These are phyloP conservation scores for Buceros bicornis DNA, from an alignment of 2,797 vertebrate genomes.

Conservation along the genomic window DNA sequence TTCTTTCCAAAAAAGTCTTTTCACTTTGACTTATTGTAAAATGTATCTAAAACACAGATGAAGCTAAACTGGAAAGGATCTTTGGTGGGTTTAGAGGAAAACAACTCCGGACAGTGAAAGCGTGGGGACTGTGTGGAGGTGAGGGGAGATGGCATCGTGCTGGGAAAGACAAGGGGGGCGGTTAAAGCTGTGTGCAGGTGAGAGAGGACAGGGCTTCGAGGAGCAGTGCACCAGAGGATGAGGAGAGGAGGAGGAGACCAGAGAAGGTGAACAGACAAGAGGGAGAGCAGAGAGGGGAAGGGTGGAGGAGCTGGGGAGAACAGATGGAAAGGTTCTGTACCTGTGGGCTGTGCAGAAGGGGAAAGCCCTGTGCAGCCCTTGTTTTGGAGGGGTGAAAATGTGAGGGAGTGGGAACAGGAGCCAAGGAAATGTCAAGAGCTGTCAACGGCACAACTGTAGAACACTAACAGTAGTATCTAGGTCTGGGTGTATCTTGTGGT, in stretches of 20 bases:
- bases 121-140: neutral
- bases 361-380: neutral
- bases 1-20: neutral
- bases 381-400: neutral
- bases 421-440: neutral
- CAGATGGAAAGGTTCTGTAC: neutral
- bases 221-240: neutral
- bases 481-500: neutral
- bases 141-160: neutral
- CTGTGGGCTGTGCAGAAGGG: neutral
- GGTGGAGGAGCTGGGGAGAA: neutral
- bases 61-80: neutral
- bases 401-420: neutral
- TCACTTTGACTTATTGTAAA: neutral
- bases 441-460: neutral
- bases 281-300: neutral
- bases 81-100: neutral
- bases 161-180: rapidly evolving
- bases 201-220: neutral
- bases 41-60: neutral
- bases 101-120: neutral
- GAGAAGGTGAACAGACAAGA: neutral
- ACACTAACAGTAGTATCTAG: neutral
- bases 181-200: rapidly evolving
- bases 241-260: neutral